phyloP scores from a whole-genome alignment of 2,797 vertebrate species.

The Aplochiton taeniatus region DNA sequence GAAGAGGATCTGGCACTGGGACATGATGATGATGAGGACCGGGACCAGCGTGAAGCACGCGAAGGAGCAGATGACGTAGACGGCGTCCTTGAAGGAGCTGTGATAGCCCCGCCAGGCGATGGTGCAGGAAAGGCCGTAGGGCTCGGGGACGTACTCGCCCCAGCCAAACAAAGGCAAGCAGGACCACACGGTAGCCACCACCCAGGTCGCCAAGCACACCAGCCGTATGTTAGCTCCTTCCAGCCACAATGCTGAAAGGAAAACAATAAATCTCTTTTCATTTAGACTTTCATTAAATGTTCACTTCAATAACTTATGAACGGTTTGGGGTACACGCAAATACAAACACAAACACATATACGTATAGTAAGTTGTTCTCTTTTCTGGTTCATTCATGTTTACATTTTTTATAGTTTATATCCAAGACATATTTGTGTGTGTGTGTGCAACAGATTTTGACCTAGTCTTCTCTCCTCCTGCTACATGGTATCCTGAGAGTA shows the following conservation, averaged over 20 bases:
- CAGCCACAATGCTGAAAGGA: slow-evolving; percentile 53
- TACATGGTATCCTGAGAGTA: too few species aligned
- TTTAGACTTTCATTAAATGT: too few species aligned
- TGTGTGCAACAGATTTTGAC: too few species aligned
- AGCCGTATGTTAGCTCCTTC: slow-evolving; percentile 49
- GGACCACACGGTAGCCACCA: slow-evolving; percentile 63
- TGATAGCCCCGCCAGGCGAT: slow-evolving; percentile 71
- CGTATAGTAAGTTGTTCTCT: too few species aligned
- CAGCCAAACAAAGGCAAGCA: slow-evolving; percentile 71
- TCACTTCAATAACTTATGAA: too few species aligned
- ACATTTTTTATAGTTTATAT: too few species aligned
- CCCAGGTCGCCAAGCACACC: slow-evolving; percentile 59
- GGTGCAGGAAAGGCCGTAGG: slow-evolving; percentile 74
- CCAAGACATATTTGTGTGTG: too few species aligned
- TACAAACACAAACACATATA: too few species aligned
- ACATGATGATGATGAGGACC: slow-evolving; percentile 60
- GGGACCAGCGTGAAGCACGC: slow-evolving; percentile 63
- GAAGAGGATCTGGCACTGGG: slow-evolving; percentile 65
- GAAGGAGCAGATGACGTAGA: slow-evolving; percentile 72
- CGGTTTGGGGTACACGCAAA: too few species aligned
- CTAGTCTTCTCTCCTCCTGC: too few species aligned
- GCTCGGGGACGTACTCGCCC: slow-evolving; percentile 72
- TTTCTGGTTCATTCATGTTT: too few species aligned
- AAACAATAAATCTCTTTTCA: neutral
- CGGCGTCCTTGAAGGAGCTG: slow-evolving; percentile 63